phyloP scores from a whole-genome alignment of 2,113 vertebrate species.

The Scolopax mira region DNA sequence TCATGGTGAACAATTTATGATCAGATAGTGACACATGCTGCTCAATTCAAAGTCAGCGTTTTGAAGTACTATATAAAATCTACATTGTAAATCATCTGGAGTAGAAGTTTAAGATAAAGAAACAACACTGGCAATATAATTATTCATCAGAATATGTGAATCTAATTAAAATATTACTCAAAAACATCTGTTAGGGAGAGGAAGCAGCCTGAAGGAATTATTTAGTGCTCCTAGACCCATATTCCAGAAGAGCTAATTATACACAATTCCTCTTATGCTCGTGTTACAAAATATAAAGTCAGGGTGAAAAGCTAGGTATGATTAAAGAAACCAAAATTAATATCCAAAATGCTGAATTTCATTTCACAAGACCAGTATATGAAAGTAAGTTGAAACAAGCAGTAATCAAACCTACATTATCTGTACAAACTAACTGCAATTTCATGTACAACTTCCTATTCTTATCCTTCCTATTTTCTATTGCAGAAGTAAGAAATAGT shows the following conservation, averaged over 20 bases:
- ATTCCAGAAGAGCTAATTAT: constrained; percentile 28
- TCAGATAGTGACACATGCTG: neutral
- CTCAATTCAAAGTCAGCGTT: neutral
- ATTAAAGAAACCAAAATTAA: neutral
- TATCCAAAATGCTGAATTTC: neutral
- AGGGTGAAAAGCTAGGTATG: neutral
- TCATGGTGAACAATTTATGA: accelerated
- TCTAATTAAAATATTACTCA: constrained; percentile 55
- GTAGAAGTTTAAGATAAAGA: neutral
- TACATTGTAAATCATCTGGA: neutral
- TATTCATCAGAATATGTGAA: constrained; percentile 8
- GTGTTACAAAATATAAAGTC: constrained; percentile 16
- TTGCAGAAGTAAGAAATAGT: neutral
- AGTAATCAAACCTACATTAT: neutral
- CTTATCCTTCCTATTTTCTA: neutral
- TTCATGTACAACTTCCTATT: neutral
- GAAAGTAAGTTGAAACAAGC: neutral
- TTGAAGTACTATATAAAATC: neutral
- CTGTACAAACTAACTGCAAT: neutral
- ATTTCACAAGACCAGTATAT: neutral
- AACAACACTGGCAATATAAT: constrained; percentile 11
- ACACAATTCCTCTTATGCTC: constrained; percentile 5
- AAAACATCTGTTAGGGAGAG: constrained; percentile 45
- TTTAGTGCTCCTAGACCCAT: constrained; percentile 1
- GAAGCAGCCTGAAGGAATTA: constrained; percentile 48